Base-by-base conservation (phyloP, 2,888 invertebrate species). In the Sphaerophoria taeniata region DNA sequence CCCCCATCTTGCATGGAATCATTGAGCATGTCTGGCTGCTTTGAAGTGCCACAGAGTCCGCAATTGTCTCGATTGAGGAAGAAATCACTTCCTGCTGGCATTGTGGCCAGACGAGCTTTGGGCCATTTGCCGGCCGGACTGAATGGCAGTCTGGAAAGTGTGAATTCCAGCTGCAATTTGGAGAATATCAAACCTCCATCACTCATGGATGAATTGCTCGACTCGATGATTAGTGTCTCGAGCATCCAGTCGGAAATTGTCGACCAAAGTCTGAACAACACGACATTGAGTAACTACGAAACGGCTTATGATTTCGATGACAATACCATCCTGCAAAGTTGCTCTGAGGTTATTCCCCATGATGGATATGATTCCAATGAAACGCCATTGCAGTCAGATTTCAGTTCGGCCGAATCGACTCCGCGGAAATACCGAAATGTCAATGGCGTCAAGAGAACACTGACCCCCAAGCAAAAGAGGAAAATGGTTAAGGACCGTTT, bases 131-230 rank as follows among this genome's bases (percentile, higher is more conserved):
- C 88, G 5, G 82, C 87, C 0, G 88, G 88, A 51, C 92, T 93
- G 71, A 93, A 93, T 9, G 94, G 94, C 71, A 95, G 95, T 88
- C 93, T 95, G 0, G 96, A 96, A 89, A 95, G 95, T 88, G 89
- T 92, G 1, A 93, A 93, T 85, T 93, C 93, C 51, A 92, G 93
- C 55, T 94, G 94, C 6, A 96, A 96, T 89, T 92, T 97, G 39
- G 97, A 97, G 43, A 95, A 95, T 86, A 94, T 97, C 3, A 96
- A 96, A 90, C 97, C 97, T 3, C 97, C 97, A 0, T 96, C 97
- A 0, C 94, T 95, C 87, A 95, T 97, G 95, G 96, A 96, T 77
- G 93, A 95, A 88, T 91, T 95, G 5, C 89, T 94, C 1, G 97
- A 97, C 88, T 97, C 97, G 87, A 96, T 97, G 95, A 93, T 96